These are phyloP conservation scores for Coregonus clupeaformis DNA, from an alignment of 2,113 vertebrate genomes.

Conservation along the genomic window DNA sequence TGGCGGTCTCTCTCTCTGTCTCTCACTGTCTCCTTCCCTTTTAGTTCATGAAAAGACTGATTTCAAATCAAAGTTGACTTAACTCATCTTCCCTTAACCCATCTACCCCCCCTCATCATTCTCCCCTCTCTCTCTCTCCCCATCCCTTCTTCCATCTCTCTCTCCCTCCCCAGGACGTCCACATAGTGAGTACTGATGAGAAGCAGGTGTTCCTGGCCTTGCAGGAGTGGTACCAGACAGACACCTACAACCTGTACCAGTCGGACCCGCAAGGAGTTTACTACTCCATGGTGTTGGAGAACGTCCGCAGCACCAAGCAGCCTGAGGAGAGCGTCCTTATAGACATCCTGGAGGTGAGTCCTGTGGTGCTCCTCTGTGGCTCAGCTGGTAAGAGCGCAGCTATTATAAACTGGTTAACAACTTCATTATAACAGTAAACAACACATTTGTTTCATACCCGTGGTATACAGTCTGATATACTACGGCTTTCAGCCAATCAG, in stretches of 20 bases:
- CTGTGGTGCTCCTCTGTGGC: not conserved
- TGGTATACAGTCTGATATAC: no score
- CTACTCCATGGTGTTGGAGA: conserved; percentile 88
- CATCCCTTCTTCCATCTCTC: not conserved
- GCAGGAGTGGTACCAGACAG: conserved; percentile 94
- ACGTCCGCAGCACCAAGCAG: conserved; percentile 91
- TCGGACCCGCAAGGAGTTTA: conserved; percentile 86
- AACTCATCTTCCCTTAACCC: no score
- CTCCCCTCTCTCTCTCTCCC: not conserved
- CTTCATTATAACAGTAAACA: no score
- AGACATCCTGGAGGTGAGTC: conserved; percentile 91
- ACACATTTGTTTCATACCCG: no score
- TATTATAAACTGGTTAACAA: no score
- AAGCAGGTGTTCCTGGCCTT: conserved; percentile 92
- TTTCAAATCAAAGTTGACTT: no score
- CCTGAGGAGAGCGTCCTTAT: conserved; percentile 89
- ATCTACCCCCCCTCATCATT: no score
- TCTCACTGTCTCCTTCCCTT: no score
- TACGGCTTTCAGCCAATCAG: no score
- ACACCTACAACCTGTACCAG: conserved; percentile 95
- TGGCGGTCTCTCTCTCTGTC: not conserved
- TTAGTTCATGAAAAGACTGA: no score
- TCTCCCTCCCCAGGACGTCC: conserved; percentile 80
- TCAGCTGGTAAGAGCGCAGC: not conserved
- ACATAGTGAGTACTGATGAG: conserved; percentile 93